Conservation (phyloP, 2,113 vertebrate genomes). For the Sorex araneus region DNA sequence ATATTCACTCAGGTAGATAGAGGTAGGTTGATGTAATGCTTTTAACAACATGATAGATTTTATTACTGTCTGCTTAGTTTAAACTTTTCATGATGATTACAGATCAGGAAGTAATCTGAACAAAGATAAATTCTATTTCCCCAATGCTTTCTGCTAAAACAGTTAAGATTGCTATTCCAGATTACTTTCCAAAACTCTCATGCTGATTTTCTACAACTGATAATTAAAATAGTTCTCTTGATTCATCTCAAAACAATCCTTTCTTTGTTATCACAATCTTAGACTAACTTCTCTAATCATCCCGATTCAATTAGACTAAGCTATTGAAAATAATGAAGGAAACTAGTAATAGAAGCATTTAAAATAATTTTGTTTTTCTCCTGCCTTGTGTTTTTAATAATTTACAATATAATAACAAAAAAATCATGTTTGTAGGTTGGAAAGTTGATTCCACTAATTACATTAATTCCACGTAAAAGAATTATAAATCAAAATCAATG, state of each 20-base stretch:
- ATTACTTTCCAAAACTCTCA: slow-evolving; percentile 7
- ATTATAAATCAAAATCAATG: neutral
- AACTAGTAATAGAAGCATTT: slow-evolving; percentile 10
- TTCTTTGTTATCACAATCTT: slow-evolving; percentile 39
- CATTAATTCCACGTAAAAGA: neutral
- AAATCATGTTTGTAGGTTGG: neutral
- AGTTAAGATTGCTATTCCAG: slow-evolving; percentile 31
- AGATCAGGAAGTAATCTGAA: slow-evolving; percentile 54
- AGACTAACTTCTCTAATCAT: slow-evolving; percentile 42
- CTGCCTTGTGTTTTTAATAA: neutral
- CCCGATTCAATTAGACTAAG: slow-evolving; percentile 40
- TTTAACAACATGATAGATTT: slow-evolving; percentile 6
- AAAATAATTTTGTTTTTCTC: neutral
- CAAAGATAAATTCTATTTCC: neutral
- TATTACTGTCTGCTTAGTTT: neutral
- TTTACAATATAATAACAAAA: slow-evolving; percentile 21
- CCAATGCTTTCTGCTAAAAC: slow-evolving; percentile 18
- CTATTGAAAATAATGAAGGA: slow-evolving; percentile 16
- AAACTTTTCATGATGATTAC: slow-evolving; percentile 1
- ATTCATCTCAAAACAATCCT: slow-evolving; percentile 5
- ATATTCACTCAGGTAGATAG: neutral
- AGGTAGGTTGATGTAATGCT: neutral
- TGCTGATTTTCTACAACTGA: slow-evolving; percentile 48
- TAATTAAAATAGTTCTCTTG: slow-evolving; percentile 42
- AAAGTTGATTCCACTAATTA: neutral